A percentile compares a stretch with the other conserved stretches of the same genome.
Conservation (phyloP, 2,888 invertebrate species). For the Cephonodes hylas region DNA sequence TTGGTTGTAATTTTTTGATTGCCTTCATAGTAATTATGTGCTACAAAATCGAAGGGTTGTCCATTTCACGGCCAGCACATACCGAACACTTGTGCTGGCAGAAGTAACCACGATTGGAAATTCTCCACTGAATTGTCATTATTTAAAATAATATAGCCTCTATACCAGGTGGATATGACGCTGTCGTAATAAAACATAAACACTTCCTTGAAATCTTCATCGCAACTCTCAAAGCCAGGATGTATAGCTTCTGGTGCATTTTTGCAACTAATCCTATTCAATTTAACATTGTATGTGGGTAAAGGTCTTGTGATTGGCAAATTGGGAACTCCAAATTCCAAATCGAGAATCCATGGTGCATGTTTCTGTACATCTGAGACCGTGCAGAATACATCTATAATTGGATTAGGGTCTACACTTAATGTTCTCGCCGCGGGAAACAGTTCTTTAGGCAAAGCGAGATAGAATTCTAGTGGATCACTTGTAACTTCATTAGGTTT, state of each 20-base stretch:
- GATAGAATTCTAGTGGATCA: slow-evolving; percentile 44
- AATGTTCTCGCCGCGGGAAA: slow-evolving; percentile 56
- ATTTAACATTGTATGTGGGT: slow-evolving; percentile 54
- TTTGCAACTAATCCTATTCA: slow-evolving; percentile 55
- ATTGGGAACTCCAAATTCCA: slow-evolving; percentile 59
- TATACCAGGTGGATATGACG: slow-evolving; percentile 58
- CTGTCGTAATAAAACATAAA: slow-evolving; percentile 59
- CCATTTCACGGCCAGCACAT: slow-evolving; percentile 60
- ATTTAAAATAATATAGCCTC: slow-evolving; percentile 44
- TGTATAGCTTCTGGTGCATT: slow-evolving; percentile 54
- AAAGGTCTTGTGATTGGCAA: slow-evolving; percentile 44
- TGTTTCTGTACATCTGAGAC: slow-evolving; percentile 38
- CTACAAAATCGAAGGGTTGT: not conserved
- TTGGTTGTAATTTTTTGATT: not conserved
- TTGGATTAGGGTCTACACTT: slow-evolving; percentile 52
- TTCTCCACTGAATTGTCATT: slow-evolving; percentile 56
- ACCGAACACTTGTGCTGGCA: slow-evolving; percentile 55
- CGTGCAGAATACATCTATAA: slow-evolving; percentile 62
- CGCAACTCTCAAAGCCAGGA: slow-evolving; percentile 59
- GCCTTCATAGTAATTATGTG: not conserved
- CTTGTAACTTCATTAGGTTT: not conserved
- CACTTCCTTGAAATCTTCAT: slow-evolving; percentile 45
- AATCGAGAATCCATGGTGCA: slow-evolving; percentile 56
- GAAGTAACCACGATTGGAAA: slow-evolving; percentile 57
- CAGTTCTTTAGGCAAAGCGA: slow-evolving; percentile 48